Conservation (phyloP, 2,797 vertebrate species). For the Tympanoctomys barrerae region DNA sequence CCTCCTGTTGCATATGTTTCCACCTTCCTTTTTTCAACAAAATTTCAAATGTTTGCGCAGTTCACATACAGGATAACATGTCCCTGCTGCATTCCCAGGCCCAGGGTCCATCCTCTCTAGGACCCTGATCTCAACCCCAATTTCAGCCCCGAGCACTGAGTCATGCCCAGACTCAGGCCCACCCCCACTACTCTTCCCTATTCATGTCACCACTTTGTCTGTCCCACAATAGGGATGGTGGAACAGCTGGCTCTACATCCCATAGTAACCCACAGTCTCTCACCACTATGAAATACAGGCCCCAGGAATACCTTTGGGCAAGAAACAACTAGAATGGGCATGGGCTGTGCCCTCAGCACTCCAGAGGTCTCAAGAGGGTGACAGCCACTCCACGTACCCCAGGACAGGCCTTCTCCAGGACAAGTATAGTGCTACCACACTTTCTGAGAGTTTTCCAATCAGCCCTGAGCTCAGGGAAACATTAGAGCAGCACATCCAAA, state of each 20-base stretch:
- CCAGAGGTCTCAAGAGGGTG: no score
- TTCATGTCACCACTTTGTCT: neutral
- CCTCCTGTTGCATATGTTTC: neutral
- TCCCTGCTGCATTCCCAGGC: neutral
- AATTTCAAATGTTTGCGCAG: neutral
- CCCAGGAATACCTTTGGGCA: neutral
- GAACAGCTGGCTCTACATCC: neutral
- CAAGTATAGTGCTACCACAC: neutral
- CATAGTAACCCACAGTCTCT: neutral
- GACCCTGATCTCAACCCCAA: neutral
- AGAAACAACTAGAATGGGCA: no score
- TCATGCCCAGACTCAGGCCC: neutral
- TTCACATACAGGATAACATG: neutral
- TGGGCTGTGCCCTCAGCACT: no score
- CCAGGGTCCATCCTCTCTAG: neutral
- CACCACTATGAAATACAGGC: neutral
- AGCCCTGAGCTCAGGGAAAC: neutral
- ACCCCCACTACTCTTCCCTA: neutral
- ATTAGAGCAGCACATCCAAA: conserved; percentile 69
- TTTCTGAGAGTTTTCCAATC: conserved; percentile 7
- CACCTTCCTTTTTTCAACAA: conserved; percentile 59
- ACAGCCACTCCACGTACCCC: neutral
- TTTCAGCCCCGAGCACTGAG: neutral
- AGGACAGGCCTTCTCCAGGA: neutral
- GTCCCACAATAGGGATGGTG: neutral